phyloP scores from a whole-genome alignment of 2,113 vertebrate genomes.

The Hyperopisus bebe region DNA sequence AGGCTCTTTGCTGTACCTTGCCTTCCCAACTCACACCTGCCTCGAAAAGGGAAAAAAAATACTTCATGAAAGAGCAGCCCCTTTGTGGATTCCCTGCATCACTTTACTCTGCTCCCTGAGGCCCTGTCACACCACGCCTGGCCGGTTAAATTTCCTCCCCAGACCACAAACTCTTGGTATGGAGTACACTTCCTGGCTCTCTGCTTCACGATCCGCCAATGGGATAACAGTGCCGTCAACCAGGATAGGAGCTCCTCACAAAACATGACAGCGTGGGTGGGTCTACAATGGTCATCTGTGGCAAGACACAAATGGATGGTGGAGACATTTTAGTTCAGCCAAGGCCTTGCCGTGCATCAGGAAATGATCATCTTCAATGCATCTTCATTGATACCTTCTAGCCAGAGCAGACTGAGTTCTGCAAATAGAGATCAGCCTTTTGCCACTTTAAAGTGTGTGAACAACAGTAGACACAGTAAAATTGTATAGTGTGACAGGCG shows the following conservation, averaged over 20 bases:
- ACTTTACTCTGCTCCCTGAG: neutral
- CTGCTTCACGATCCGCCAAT: neutral
- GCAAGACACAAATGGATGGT: neutral
- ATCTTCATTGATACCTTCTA: neutral
- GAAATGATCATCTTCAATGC: neutral
- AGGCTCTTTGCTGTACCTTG: neutral
- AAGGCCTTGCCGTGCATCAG: neutral
- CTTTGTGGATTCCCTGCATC: neutral
- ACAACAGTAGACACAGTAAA: neutral
- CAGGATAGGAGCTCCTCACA: neutral
- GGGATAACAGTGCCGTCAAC: neutral
- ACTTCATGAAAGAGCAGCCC: neutral
- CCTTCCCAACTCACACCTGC: neutral
- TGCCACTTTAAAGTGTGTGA: neutral
- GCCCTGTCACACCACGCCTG: neutral
- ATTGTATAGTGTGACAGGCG: neutral
- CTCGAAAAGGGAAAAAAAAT: neutral
- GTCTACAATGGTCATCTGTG: neutral
- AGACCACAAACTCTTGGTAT: neutral
- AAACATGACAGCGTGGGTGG: neutral
- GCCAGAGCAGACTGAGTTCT: neutral
- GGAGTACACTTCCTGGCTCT: neutral
- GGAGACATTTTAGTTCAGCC: neutral
- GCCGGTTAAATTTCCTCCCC: neutral
- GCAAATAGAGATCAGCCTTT: neutral